Conservation (phyloP, 1,140 invertebrate genomes). For the Psilanteris sp. region DNA sequence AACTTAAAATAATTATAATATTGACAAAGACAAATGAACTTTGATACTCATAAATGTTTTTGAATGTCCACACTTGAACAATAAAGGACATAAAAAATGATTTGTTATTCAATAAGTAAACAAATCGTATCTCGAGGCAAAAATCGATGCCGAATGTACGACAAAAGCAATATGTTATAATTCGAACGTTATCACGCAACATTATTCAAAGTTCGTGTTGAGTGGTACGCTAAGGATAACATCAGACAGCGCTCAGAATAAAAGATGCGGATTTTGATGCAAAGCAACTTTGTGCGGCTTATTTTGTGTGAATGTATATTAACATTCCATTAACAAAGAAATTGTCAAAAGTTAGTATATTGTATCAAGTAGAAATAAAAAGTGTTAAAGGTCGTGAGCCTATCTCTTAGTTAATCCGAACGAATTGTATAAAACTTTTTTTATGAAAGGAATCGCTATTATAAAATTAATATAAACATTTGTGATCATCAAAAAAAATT, state of each 20-base stretch:
- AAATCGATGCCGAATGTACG: conserved; percentile 25
- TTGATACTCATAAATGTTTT: conserved; percentile 1
- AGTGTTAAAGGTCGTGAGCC: background rate
- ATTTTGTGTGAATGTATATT: conserved; percentile 6
- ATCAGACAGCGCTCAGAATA: conserved; percentile 30
- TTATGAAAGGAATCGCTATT: background rate
- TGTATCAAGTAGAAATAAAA: background rate
- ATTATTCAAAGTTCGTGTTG: conserved; percentile 41
- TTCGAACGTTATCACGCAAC: conserved; percentile 36
- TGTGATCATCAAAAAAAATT: too few species aligned
- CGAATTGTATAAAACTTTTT: background rate
- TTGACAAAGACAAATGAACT: background rate
- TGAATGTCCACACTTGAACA: background rate
- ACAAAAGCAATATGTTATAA: conserved; percentile 43
- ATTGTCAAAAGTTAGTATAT: conserved; percentile 12
- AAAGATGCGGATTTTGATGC: conserved; percentile 1
- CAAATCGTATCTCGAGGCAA: conserved; percentile 19
- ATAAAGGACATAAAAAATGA: background rate
- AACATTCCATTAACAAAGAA: background rate
- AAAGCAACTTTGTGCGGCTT: background rate
- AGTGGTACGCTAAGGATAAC: conserved; percentile 44
- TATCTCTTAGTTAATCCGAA: background rate
- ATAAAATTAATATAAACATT: too few species aligned
- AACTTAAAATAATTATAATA: too few species aligned
- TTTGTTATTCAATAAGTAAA: conserved; percentile 38